A percentile compares a stretch with the other conserved stretches of the same genome.
Evolutionary conservation across 2,888 invertebrate species (phyloP).

Genomic region (Tholera decimalis): DNA sequence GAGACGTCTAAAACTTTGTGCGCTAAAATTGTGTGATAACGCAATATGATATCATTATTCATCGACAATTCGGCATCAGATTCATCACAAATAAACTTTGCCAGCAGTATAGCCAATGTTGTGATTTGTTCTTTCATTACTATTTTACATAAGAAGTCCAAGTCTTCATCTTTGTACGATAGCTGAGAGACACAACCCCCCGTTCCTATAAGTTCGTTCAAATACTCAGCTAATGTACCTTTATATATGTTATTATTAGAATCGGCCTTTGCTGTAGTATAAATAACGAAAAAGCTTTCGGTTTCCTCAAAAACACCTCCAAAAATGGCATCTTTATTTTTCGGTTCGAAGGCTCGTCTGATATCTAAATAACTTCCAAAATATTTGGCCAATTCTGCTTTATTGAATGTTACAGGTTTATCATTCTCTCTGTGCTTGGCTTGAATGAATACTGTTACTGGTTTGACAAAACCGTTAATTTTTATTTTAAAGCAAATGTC

Average conservation of each 20-base stretch:
- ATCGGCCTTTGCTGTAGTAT: constrained; percentile 53
- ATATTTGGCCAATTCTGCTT: constrained; percentile 40
- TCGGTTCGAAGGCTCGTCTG: constrained; percentile 30
- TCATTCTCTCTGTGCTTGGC: constrained; percentile 56
- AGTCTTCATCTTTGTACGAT: constrained; percentile 25
- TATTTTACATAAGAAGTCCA: constrained; percentile 38
- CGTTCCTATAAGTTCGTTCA: constrained; percentile 48
- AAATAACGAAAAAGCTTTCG: constrained; percentile 52
- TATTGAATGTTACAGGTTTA: constrained; percentile 25
- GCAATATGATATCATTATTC: constrained; percentile 46
- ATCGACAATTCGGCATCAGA: constrained; percentile 27
- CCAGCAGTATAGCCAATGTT: constrained; percentile 37
- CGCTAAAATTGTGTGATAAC: constrained; percentile 51
- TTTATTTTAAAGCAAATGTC: constrained; percentile 56
- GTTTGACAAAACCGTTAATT: constrained; percentile 30
- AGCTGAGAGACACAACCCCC: constrained; percentile 32
- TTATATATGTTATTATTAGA: constrained; percentile 8
- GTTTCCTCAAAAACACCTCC: constrained; percentile 32
- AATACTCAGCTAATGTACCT: constrained; percentile 1
- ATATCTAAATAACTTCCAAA: constrained; percentile 51
- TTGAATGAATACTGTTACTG: constrained; percentile 51
- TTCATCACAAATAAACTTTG: constrained; percentile 28
- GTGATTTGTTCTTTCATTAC: constrained; percentile 44
- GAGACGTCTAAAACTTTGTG: constrained; percentile 41
- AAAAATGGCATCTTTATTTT: constrained; percentile 39